Percentiles rank a stretch among this genome's conserved stretches.
phyloP scores from a whole-genome alignment of 2,113 vertebrate genomes.

The Penelope pileata region DNA sequence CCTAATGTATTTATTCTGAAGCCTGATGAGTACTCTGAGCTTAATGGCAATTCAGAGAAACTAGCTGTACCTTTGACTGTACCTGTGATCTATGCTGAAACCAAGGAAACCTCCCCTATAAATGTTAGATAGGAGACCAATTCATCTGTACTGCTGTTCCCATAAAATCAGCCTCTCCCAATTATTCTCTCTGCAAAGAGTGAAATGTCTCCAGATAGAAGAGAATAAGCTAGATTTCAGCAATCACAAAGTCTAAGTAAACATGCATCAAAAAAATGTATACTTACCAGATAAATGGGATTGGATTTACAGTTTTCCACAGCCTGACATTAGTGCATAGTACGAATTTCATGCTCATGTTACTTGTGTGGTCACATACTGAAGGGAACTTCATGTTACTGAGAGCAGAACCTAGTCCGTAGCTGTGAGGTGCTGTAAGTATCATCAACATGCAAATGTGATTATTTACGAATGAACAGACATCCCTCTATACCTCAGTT shows the following conservation, averaged over 20 bases:
- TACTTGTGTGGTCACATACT: not conserved
- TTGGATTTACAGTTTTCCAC: not conserved
- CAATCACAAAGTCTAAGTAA: not conserved
- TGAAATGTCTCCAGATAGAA: not conserved
- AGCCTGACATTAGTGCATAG: not conserved
- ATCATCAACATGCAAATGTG: not conserved
- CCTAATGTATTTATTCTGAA: not conserved
- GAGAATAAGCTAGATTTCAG: not conserved
- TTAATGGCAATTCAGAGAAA: not conserved
- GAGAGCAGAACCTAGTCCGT: not conserved
- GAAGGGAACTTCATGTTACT: not conserved
- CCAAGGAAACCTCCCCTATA: not conserved
- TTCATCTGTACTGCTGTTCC: not conserved
- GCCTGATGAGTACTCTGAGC: not conserved
- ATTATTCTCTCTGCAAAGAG: not conserved
- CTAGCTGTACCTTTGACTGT: not conserved
- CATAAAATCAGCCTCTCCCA: slow-evolving; percentile 35
- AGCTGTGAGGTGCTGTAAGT: not conserved
- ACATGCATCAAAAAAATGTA: not conserved
- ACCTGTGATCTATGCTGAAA: not conserved
- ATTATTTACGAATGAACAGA: not conserved
- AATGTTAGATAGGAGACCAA: not conserved
- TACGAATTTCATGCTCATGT: not conserved
- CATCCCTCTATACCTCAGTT: not conserved
- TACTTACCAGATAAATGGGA: not conserved